phyloP scores from a whole-genome alignment of 2,113 vertebrate genomes.

The Ammodramus savannarum region DNA sequence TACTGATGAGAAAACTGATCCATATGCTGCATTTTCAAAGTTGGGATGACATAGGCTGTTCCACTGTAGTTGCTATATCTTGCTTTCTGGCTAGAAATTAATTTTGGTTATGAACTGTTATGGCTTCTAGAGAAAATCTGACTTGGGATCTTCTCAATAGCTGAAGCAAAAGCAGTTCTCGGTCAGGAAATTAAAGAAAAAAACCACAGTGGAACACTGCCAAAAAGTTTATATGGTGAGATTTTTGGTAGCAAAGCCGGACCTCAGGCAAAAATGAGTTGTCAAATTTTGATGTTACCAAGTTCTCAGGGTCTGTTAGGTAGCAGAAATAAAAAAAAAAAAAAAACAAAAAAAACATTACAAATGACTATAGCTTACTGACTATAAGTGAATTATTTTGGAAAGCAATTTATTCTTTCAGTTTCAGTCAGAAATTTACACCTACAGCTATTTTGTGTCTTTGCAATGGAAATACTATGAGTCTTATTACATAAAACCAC shows the following conservation, averaged over 20 bases:
- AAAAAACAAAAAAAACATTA: neutral
- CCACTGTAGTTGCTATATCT: neutral
- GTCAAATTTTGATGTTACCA: neutral
- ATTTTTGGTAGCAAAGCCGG: neutral
- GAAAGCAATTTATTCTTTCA: neutral
- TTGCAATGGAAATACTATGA: neutral
- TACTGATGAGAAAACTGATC: neutral
- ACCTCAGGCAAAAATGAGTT: neutral
- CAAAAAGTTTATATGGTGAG: neutral
- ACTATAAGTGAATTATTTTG: neutral
- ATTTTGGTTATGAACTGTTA: neutral
- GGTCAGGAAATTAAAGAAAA: neutral
- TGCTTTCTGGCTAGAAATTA: neutral
- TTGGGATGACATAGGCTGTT: neutral
- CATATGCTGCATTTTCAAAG: neutral
- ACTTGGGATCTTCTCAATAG: neutral
- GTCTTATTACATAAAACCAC: neutral
- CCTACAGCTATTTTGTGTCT: neutral
- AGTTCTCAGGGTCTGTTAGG: neutral
- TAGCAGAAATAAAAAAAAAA: neutral
- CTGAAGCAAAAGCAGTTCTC: neutral
- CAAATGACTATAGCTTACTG: neutral
- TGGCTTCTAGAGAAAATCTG: neutral
- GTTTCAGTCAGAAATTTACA: neutral
- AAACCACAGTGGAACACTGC: neutral